phyloP scores from a whole-genome alignment of 2,888 invertebrate species.

The Ophioninae sp. region DNA sequence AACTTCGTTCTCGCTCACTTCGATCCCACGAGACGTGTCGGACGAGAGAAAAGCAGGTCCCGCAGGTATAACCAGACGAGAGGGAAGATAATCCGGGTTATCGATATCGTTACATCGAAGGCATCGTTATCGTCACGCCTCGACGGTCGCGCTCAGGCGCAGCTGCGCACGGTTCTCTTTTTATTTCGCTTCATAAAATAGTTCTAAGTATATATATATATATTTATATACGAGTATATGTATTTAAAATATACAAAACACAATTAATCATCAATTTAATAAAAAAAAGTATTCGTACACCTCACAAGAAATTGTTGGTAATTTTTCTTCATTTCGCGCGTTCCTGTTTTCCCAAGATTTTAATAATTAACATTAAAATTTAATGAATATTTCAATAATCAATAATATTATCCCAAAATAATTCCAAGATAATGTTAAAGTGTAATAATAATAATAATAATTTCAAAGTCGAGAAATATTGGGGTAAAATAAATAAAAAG shows the following conservation, averaged over 20 bases:
- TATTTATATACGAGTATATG: neutral
- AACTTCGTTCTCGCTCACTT: slow-evolving; percentile 7
- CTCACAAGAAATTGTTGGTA: too few relatives aligned
- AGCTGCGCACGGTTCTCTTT: slow-evolving; percentile 17
- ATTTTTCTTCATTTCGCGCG: too few relatives aligned
- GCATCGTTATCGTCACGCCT: slow-evolving; percentile 61
- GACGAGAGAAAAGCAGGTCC: slow-evolving; percentile 11
- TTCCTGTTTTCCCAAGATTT: too few relatives aligned
- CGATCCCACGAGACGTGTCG: slow-evolving; percentile 2
- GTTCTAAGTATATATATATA: slow-evolving; percentile 14
- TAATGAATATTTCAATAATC: too few relatives aligned
- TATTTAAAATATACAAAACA: neutral
- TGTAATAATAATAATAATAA: too few relatives aligned
- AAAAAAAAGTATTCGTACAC: too few relatives aligned
- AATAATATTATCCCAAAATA: too few relatives aligned
- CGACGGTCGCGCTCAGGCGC: slow-evolving; percentile 54
- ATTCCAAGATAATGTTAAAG: too few relatives aligned
- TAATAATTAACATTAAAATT: too few relatives aligned
- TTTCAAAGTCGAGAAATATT: too few relatives aligned
- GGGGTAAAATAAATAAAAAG: too few relatives aligned
- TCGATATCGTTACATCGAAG: slow-evolving; percentile 60
- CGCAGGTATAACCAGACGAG: slow-evolving; percentile 28
- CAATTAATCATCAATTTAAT: too few relatives aligned
- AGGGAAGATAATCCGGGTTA: slow-evolving; percentile 46
- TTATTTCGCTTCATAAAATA: slow-evolving; percentile 40